Conservation (phyloP, 2,797 vertebrate species). For the Lates japonicus region DNA sequence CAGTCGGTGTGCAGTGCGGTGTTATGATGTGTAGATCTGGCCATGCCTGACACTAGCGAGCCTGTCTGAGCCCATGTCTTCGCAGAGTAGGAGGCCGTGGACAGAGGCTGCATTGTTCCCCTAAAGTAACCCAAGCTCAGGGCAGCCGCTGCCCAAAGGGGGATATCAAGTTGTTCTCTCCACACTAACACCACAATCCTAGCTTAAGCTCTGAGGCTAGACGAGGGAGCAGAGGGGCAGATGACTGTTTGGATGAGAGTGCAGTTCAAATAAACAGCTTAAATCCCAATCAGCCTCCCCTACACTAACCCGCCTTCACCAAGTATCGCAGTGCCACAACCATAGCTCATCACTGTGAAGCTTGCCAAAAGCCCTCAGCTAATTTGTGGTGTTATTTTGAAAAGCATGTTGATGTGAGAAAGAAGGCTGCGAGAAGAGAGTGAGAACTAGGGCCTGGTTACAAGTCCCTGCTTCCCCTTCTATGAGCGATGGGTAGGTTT, state of each 20-base stretch:
- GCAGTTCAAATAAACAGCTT: constrained; percentile 88
- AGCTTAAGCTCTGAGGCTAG: constrained; percentile 78
- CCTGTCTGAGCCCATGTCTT: constrained; percentile 81
- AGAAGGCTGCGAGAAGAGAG: constrained; percentile 26
- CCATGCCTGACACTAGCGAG: constrained; percentile 78
- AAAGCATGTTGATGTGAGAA: constrained; percentile 72
- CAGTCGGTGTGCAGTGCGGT: constrained; percentile 61
- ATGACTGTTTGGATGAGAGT: constrained; percentile 85
- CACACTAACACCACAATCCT: constrained; percentile 76
- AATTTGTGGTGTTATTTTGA: constrained; percentile 80
- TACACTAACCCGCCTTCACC: constrained; percentile 59
- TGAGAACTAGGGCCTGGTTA: constrained; percentile 52
- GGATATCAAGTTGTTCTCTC: constrained; percentile 84
- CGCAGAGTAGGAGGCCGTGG: constrained; percentile 76
- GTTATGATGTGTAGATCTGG: constrained; percentile 83
- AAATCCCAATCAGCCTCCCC: constrained; percentile 74
- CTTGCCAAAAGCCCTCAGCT: constrained; percentile 69
- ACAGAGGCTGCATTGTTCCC: constrained; percentile 89
- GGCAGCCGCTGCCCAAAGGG: constrained; percentile 78
- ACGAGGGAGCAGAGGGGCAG: constrained; percentile 86
- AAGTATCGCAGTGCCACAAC: constrained; percentile 72
- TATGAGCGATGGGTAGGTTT: constrained; percentile 58
- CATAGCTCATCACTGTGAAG: constrained; percentile 69
- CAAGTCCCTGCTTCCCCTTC: constrained; percentile 44
- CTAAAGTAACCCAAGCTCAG: constrained; percentile 84